These are phyloP conservation scores for Masnerella sp. DNA, from an alignment of 2,888 invertebrate genomes.

Conservation along the genomic window DNA sequence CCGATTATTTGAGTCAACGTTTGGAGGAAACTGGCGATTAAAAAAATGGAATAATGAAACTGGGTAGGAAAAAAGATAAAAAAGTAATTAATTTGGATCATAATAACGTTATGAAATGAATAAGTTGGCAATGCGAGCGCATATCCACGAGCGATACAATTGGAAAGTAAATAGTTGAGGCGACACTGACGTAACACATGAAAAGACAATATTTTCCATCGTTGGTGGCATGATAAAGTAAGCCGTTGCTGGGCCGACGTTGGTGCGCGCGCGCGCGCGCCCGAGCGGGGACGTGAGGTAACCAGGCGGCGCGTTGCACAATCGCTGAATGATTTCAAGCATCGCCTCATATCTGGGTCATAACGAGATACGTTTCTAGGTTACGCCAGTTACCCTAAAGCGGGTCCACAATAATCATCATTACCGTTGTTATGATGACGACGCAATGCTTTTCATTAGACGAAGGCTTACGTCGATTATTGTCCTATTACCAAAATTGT, in stretches of 20 bases:
- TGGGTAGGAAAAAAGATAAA: background rate
- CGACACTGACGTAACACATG: slow-evolving; percentile 48
- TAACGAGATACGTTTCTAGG: slow-evolving; percentile 78
- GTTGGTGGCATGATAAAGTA: slow-evolving; percentile 65
- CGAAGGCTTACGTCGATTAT: too few species aligned
- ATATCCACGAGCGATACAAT: slow-evolving; percentile 35
- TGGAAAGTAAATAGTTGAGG: slow-evolving; percentile 53
- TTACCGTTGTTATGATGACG: slow-evolving; percentile 61
- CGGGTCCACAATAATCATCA: slow-evolving; percentile 74
- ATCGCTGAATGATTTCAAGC: slow-evolving; percentile 78
- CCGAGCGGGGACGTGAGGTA: slow-evolving; percentile 75
- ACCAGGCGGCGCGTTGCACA: slow-evolving; percentile 76
- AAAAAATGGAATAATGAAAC: too few species aligned
- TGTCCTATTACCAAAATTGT: slow-evolving; percentile 33
- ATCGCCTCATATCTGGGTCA: slow-evolving; percentile 78
- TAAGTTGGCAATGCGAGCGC: slow-evolving; percentile 11
- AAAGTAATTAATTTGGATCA: slow-evolving; percentile 23
- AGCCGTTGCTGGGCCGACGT: slow-evolving; percentile 68
- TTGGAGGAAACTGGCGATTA: too few species aligned
- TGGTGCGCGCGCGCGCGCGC: slow-evolving; percentile 62
- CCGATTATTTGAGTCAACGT: too few species aligned
- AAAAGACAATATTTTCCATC: slow-evolving; percentile 53
- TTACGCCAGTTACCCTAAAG: slow-evolving; percentile 77
- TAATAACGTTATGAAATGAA: slow-evolving; percentile 34
- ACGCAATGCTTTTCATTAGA: slow-evolving; percentile 56